Percentiles rank a stretch among this genome's conserved stretches.
These are phyloP conservation scores for Hylaeus volcanicus DNA, from an alignment of 1,140 invertebrate species.

Conservation along the genomic window DNA sequence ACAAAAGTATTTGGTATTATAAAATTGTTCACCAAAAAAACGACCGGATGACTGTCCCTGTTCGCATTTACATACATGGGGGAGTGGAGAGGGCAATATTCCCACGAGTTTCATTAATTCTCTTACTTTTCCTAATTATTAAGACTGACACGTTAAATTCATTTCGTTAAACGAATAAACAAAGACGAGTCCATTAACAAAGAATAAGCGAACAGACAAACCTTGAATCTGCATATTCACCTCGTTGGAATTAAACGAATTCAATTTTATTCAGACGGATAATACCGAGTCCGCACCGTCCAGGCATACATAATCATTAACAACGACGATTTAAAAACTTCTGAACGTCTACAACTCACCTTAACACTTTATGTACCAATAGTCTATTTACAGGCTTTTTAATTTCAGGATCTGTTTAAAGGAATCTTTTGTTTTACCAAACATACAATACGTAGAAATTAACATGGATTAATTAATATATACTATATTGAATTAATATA, in stretches of 20 bases:
- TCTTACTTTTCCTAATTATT: constrained; percentile 11
- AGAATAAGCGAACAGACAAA: background rate
- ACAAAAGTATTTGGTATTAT: too few species aligned
- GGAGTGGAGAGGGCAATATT: background rate
- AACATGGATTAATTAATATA: too few species aligned
- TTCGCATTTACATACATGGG: constrained; percentile 24
- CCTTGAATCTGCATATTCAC: background rate
- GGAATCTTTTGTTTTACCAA: too few species aligned
- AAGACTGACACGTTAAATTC: background rate
- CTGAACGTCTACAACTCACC: too few species aligned
- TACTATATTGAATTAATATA: background rate
- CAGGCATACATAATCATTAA: too few species aligned
- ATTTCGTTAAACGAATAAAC: background rate
- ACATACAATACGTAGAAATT: too few species aligned
- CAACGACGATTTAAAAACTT: too few species aligned
- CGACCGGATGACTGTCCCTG: constrained; percentile 17
- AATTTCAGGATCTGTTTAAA: too few species aligned
- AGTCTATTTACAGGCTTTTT: too few species aligned
- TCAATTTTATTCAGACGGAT: background rate
- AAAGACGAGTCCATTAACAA: background rate
- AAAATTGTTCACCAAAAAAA: background rate
- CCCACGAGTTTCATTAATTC: constrained; percentile 16
- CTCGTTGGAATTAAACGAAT: background rate
- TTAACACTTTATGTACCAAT: too few species aligned
- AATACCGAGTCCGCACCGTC: background rate